Base-by-base conservation (phyloP, 2,888 invertebrate genomes). In the Cheiracanthium punctorium region DNA sequence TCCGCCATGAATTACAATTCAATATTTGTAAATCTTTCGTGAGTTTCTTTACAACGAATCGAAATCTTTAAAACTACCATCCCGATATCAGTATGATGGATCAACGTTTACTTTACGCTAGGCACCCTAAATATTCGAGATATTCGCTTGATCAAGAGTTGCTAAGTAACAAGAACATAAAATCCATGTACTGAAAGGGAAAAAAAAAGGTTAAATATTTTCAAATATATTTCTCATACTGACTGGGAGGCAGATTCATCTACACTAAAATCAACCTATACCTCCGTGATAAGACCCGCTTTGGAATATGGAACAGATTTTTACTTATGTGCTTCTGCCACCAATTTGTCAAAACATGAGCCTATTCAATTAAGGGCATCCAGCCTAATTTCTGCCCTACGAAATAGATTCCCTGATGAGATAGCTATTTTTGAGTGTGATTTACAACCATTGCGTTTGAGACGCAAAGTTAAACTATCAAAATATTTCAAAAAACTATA, bases 1-100 rank as follows among this genome's bases (percentile, higher is more conserved):
- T 37, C 10, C 37, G 10, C 4, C 77, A 48, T 87, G 37, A 43
- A 37, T 33, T 41, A 43, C 8, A 14, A 84, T 65, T 20, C 7
- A 48, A 29, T n/a, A 33, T 41, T 12, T 52, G 20, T 65, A 87
- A n/a, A 65, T 64, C 12, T 0, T 64, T 64, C 12, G 2, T 64
- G 28, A 64, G 64, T 14, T 64, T 64, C 48, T 17, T 17, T 17
- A 48, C 7, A 10, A 17, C 48, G 12, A n/a, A 48, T 48, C 48
- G 17, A 48, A 48, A 48, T 10, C 48, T 48, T 17, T 48, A 48
- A 2, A n/a, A 48, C 48, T 48, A 12, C n/a, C 48, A 48, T 17
- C 48, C 48, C 0, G 8, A 0, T 20, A 64, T 64, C 29, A 29
- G 10, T 64, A 64, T 28, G 64, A 10, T 64, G 64, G 64, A 17